phyloP scores from a whole-genome alignment of 30 jellyfish, hydroid and myxozoan genomes.

The Aurelia coerulea region DNA sequence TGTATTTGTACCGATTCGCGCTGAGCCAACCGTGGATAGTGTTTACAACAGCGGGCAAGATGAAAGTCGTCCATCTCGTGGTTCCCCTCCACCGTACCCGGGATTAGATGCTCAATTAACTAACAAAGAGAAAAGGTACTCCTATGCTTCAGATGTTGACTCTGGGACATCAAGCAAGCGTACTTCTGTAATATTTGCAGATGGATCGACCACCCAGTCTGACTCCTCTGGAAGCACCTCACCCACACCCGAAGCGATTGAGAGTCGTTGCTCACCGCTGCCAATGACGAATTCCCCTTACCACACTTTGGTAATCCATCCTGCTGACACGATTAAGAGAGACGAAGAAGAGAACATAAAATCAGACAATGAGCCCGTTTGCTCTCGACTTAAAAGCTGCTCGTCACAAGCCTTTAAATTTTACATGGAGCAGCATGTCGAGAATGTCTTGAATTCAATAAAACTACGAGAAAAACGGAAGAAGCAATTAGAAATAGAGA shows the following conservation, averaged over 20 bases:
- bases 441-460: conserved; percentile 80
- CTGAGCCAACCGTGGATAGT: conserved; percentile 25
- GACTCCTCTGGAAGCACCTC: conserved; percentile 96
- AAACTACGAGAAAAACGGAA: conserved; percentile 84
- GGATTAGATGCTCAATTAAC: conserved; percentile 52
- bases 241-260: conserved; percentile 91
- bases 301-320: conserved; percentile 87
- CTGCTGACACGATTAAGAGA: conserved; percentile 36
- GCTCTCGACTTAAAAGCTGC: conserved; percentile 81
- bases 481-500: conserved; percentile 91
- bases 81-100: conserved; percentile 79
- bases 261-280: conserved; percentile 97
- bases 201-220: conserved; percentile 73
- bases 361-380: conserved; percentile 45
- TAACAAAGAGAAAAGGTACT: conserved; percentile 67
- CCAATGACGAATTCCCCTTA: conserved; percentile 91
- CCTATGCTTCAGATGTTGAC: conserved; percentile 87
- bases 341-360: conserved; percentile 42
- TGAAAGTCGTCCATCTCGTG: conserved; percentile 29
- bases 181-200: conserved; percentile 72
- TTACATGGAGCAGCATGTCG: conserved; percentile 99
- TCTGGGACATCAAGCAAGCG: conserved; percentile 76
- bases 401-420: conserved; percentile 97
- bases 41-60: conserved; percentile 37
- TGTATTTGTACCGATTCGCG: conserved; percentile 63